Percentiles rank a stretch among this genome's conserved stretches.
These are phyloP conservation scores for Dipus sagitta DNA, from an alignment of 2,797 vertebrate genomes.

Conservation along the genomic window DNA sequence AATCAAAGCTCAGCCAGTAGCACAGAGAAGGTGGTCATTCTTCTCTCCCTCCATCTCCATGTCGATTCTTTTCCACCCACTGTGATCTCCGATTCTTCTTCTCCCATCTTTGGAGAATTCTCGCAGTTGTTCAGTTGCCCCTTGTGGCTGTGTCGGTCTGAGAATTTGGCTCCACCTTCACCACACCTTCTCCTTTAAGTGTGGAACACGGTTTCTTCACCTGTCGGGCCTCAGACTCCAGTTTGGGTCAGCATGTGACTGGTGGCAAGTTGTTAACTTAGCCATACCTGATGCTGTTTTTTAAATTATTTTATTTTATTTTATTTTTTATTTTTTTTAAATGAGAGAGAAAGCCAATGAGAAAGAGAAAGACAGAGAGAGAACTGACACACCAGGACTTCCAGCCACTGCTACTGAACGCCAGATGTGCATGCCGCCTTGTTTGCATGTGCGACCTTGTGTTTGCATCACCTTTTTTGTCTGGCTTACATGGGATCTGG, in stretches of 20 bases:
- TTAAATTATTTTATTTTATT: too few relatives aligned
- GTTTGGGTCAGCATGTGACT: background rate
- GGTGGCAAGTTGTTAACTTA: background rate
- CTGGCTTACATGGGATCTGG: too few relatives aligned
- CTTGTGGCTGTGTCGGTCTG: background rate
- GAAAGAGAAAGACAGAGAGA: too few relatives aligned
- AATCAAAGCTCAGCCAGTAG: slow-evolving; percentile 12
- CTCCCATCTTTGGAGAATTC: slow-evolving; percentile 30
- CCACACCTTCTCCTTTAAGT: background rate
- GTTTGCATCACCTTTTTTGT: too few relatives aligned
- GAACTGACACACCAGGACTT: too few relatives aligned
- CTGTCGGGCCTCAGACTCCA: background rate
- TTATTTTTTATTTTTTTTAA: too few relatives aligned
- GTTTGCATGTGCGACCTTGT: too few relatives aligned
- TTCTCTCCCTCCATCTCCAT: background rate
- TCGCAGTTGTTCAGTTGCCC: background rate
- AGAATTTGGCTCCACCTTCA: slow-evolving; percentile 16
- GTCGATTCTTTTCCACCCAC: background rate
- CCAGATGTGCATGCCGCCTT: too few relatives aligned
- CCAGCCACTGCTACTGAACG: too few relatives aligned
- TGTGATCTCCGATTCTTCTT: background rate
- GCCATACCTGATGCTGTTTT: background rate
- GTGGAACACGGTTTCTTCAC: slow-evolving; percentile 15
- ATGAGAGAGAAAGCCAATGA: too few relatives aligned
- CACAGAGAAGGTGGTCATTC: slow-evolving; percentile 45